Evolutionary conservation across 2,888 invertebrate species (phyloP), one percentile per base, ranked within the genome.

Genomic region (Melanotus villosus): DNA sequence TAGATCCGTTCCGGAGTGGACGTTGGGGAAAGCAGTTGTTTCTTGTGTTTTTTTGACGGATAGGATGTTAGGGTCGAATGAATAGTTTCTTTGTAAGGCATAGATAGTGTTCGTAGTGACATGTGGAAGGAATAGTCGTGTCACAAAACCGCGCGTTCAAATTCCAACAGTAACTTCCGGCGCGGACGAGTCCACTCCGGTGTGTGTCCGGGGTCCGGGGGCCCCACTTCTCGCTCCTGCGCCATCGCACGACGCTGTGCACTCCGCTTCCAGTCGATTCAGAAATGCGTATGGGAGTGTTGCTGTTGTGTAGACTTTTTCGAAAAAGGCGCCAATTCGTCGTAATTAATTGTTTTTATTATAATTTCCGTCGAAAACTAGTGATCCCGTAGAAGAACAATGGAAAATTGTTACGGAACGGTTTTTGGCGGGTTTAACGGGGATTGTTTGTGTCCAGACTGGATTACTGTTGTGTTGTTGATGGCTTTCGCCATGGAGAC

Each of bases 171-270:
- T 63, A 70, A 67, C 70, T 70, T 69, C 57, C 69, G 65, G 70
- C 67, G 70, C 73, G 74, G 76, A 71, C 76, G 76, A 75, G 75
- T 75, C 73, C 73, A 75, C 43, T 60, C 57, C 60, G 64, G 75
- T 72, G 75, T 73, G 73, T 69, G 74, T 73, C 58, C 50, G 69
- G 68, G 36, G 74, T 73, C 58, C 50, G 69, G 68, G 36, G 58
- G 36, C 45, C 70, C 65, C 70, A 45, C 68, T 59, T 41, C 50
- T 50, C 10, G 36, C 18, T 56, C 18, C 59, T 62, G 70, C 70
- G 70, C 70, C 70, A 65, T 65, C 59, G 57, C 47, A 50, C 56
- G 52, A 54, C 60, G 62, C 57, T 54, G 47, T 34, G 38, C 38
- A 45, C 63, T 62, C 26, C 14, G 58, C 47, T 66, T 70, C 50